These are phyloP conservation scores for Eriocheir sinensis DNA, from an alignment of 1,140 invertebrate genomes.

Conservation along the genomic window DNA sequence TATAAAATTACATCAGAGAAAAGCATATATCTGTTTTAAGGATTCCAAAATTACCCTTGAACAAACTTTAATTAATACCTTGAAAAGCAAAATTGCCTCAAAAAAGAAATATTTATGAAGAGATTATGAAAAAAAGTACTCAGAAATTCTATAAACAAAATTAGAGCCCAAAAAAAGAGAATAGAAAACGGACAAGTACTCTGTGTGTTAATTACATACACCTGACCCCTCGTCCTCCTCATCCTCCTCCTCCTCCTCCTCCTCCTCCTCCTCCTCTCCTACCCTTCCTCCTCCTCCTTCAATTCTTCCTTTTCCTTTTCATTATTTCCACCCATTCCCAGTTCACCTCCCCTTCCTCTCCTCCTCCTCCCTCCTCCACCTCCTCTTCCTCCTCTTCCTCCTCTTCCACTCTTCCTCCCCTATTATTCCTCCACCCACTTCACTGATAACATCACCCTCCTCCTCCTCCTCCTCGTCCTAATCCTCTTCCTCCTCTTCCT, in stretches of 20 bases:
- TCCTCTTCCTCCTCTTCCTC: no score
- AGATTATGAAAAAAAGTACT: no score
- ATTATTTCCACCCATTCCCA: background rate
- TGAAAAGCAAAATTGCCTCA: no score
- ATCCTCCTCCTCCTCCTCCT: no score
- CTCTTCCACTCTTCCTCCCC: no score
- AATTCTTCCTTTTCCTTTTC: background rate
- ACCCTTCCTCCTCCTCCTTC: background rate
- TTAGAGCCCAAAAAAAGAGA: no score
- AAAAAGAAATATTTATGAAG: slow-evolving; percentile 17
- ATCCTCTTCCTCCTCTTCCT: no score
- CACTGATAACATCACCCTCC: background rate
- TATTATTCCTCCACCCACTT: background rate
- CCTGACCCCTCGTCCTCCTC: no score
- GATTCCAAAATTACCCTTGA: background rate
- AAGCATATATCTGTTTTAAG: background rate
- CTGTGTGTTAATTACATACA: no score
- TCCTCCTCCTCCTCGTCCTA: background rate
- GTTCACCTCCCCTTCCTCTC: background rate
- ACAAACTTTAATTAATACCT: background rate
- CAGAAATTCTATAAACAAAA: no score
- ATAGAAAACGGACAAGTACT: no score
- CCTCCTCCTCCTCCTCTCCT: no score
- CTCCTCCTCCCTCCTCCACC: background rate
- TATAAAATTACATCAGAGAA: slow-evolving; percentile 13